Base-by-base conservation (phyloP, 2,113 vertebrate genomes). In the Hylia prasina region DNA sequence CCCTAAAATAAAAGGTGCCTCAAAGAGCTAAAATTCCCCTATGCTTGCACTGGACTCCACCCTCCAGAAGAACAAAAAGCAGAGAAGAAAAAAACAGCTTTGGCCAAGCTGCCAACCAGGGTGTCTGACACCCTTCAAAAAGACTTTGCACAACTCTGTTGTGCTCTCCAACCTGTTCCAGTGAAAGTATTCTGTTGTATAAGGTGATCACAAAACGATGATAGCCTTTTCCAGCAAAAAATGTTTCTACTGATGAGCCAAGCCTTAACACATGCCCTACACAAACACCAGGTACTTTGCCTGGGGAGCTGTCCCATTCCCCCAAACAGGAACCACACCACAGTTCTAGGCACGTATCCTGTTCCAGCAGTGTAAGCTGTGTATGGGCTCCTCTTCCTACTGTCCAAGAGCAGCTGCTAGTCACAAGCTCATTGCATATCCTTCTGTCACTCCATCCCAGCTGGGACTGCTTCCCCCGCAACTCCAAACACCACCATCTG, bases 201-300 rank as follows among this genome's bases (percentile, higher is more conserved):
- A 66, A 79, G 37, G 54, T 13, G 16, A 40, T 57, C 56, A 58
- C 19, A 39, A 63, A 21, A 71, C 0, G 1, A 61, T 23, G 15
- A 71, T 0, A 61, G 48, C n/a, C 42, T 48, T 48, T 90, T 44
- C n/a, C 39, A 79, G 12, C 13, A 90, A 63, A 70, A 84, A 44
- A 48, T 4, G 14, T 13, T 78, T 58, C 72, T 87, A 33, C 14
- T 7, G 2, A 30, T 13, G 8, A 71, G 35, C 21, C 56, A 75
- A 63, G 9, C 47, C 35, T 89, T 65, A 68, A 82, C 0, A 0
- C 15, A 68, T 58, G 4, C 11, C 65, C 53, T 15, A 9, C 7
- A 44, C 12, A 48, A 22, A 54, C 14, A 45, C 1, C 40, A 39
- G 30, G 47, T 8, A 19, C 20, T 7, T 10, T 35, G 31, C 14